These are phyloP conservation scores for Triplophysa yarkandensis DNA, from an alignment of 2,797 vertebrate genomes.

Conservation along the genomic window DNA sequence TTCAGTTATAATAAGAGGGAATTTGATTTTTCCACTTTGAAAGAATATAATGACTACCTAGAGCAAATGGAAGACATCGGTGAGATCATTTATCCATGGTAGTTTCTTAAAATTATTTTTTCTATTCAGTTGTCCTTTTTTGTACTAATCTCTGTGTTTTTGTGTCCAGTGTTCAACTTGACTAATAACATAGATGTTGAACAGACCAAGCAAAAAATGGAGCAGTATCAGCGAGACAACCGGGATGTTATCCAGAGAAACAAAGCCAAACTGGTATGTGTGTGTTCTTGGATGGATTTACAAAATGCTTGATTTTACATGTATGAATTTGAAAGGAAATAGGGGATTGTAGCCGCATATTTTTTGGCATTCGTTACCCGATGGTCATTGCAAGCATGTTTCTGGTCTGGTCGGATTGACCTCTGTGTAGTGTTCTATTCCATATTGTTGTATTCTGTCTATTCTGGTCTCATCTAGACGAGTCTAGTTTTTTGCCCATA, in stretches of 20 bases:
- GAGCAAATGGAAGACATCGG: conserved; percentile 96
- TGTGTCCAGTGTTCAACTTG: conserved; percentile 88
- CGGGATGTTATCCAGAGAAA: conserved; percentile 94
- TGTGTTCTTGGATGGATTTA: conserved; percentile 15
- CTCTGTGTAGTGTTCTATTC: too few relatives aligned
- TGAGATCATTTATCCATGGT: conserved; percentile 62
- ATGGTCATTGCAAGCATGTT: not conserved
- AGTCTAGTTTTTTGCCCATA: too few relatives aligned
- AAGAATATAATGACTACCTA: conserved; percentile 94
- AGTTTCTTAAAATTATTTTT: not conserved
- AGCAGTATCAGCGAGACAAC: conserved; percentile 95
- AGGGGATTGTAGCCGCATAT: not conserved
- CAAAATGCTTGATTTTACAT: not conserved
- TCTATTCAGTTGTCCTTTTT: not conserved
- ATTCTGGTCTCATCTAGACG: too few relatives aligned
- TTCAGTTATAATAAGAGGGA: conserved; percentile 97
- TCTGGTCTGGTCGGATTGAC: too few relatives aligned
- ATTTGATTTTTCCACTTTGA: conserved; percentile 87
- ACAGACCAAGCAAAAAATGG: conserved; percentile 92
- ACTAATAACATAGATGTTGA: conserved; percentile 96
- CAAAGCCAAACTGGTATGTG: conserved; percentile 90
- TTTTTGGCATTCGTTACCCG: not conserved
- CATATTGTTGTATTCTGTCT: too few relatives aligned
- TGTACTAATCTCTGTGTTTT: not conserved
- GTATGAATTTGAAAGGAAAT: not conserved